Evolutionary conservation across 2,888 invertebrate species (phyloP).

Genomic region (Prosopocoilus inquinatus): DNA sequence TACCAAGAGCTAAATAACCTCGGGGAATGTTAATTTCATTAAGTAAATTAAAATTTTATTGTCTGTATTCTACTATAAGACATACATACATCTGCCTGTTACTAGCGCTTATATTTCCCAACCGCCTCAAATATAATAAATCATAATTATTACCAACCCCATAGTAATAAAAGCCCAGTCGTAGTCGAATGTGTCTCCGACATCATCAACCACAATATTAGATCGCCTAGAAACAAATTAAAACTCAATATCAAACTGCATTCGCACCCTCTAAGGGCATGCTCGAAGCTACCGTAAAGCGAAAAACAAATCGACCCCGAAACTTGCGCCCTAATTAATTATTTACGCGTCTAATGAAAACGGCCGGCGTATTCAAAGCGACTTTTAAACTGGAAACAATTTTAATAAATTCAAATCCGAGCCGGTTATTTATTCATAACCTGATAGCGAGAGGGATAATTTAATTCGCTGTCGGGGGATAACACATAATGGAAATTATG

Average conservation of each 20-base stretch:
- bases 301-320: background rate
- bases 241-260: constrained; percentile 20
- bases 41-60: too few relatives aligned
- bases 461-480: too few relatives aligned
- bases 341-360: background rate
- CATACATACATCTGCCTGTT: too few relatives aligned
- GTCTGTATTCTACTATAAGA: too few relatives aligned
- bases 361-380: background rate
- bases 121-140: constrained; percentile 9
- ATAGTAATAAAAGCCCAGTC: constrained; percentile 19
- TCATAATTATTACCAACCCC: constrained; percentile 23
- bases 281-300: background rate
- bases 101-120: too few relatives aligned
- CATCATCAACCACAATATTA: constrained; percentile 28
- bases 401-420: too few relatives aligned
- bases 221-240: constrained; percentile 27
- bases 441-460: too few relatives aligned
- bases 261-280: constrained; percentile 4
- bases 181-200: constrained; percentile 12
- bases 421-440: too few relatives aligned
- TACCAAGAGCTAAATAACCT: too few relatives aligned
- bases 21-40: too few relatives aligned
- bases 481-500: too few relatives aligned
- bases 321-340: background rate
- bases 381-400: too few relatives aligned